Evolutionary conservation across 2,888 invertebrate genomes (phyloP).

Genomic region (Brenthis ino): DNA sequence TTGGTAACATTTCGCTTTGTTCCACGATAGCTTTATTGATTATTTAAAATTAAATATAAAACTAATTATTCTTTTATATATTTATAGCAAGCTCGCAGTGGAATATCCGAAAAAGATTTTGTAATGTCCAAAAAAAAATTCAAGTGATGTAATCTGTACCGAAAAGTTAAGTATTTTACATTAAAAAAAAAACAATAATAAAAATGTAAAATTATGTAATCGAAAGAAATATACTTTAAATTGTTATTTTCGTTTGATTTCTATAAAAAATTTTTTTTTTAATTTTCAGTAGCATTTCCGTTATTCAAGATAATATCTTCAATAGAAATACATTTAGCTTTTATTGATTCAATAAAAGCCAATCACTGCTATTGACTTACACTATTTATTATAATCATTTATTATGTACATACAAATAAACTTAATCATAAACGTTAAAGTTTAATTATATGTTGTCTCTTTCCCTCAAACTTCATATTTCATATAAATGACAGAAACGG

Average conservation of each 20-base stretch:
- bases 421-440: background rate
- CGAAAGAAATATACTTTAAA: background rate
- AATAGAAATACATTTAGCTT: conserved; percentile 23
- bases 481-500: background rate
- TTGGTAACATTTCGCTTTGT: too few relatives aligned
- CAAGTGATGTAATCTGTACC: too few relatives aligned
- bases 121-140: background rate
- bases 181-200: background rate
- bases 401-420: conserved; percentile 8
- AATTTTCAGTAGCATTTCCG: background rate
- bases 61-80: too few relatives aligned
- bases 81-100: conserved; percentile 25
- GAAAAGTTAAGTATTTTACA: background rate
- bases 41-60: too few relatives aligned
- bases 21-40: too few relatives aligned
- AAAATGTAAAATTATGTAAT: background rate
- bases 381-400: background rate
- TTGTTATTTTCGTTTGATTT: too few relatives aligned
- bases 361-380: conserved; percentile 4
- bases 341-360: conserved; percentile 47
- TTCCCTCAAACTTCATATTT: background rate
- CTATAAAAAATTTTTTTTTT: too few relatives aligned
- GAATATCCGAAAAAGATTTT: conserved; percentile 1
- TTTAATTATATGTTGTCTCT: too few relatives aligned
- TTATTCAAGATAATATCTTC: conserved; percentile 1